Percentiles rank a stretch among this genome's conserved stretches.
These are phyloP conservation scores for Papilio demoleus DNA, from an alignment of 2,888 invertebrate species.

Conservation along the genomic window DNA sequence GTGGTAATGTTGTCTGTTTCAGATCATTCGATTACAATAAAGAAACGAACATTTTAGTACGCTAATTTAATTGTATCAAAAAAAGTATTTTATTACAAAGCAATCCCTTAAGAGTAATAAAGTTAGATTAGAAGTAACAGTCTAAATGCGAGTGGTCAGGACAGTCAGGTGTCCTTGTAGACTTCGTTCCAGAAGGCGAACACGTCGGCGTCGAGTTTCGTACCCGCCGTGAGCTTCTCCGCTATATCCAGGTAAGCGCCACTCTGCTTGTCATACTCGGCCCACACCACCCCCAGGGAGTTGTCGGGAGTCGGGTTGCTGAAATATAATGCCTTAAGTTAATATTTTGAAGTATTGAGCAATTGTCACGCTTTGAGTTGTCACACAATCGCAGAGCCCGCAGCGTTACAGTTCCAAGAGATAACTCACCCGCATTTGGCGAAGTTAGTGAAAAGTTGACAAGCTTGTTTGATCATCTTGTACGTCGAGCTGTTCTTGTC, in stretches of 20 bases:
- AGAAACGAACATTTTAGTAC: too few relatives aligned
- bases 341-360: background rate
- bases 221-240: slow-evolving; percentile 52
- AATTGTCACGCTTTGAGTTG: background rate
- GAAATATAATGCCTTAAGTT: slow-evolving; percentile 42
- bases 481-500: slow-evolving; percentile 55
- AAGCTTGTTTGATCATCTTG: slow-evolving; percentile 57
- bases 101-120: too few relatives aligned
- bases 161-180: slow-evolving; percentile 49
- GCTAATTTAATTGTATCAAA: too few relatives aligned
- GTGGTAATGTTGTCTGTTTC: too few relatives aligned
- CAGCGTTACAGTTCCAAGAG: background rate
- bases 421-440: slow-evolving; percentile 66
- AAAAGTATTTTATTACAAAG: too few relatives aligned
- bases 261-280: slow-evolving; percentile 52
- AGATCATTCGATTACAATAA: too few relatives aligned
- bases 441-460: slow-evolving; percentile 63
- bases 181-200: slow-evolving; percentile 61
- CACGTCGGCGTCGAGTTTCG: slow-evolving; percentile 48
- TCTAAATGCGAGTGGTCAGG: too few relatives aligned
- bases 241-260: slow-evolving; percentile 59
- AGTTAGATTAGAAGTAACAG: too few relatives aligned
- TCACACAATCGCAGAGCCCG: background rate
- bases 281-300: slow-evolving; percentile 58
- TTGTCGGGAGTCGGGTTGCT: slow-evolving; percentile 67